Base-by-base conservation (phyloP, 1,140 invertebrate genomes). In the Reticulitermes speratus region DNA sequence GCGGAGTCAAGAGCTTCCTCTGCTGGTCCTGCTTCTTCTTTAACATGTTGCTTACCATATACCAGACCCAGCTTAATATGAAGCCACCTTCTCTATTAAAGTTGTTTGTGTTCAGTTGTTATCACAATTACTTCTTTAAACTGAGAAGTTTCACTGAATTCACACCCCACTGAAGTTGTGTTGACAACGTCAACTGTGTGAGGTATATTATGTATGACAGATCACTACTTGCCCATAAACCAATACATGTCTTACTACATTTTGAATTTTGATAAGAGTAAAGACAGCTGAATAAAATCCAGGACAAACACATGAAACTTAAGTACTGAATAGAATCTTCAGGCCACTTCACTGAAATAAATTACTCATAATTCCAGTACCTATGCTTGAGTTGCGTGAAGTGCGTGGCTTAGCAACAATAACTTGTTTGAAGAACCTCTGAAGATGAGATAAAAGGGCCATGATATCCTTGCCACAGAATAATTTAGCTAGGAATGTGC, bases 401-500 rank as follows among this genome's bases (percentile, higher is more conserved):
- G 97, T 98, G 82, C 95, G 94, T 14, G 98, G 98, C 90, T 99
- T 99, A 1, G 96, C 95, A n/a, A 99, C 94, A 65, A 94, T 95
- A 0, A 99, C 98, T 88, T 95, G 91, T 85, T 95, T 93, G 90
- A 99, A 99, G 91, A 99, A 98, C 85, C 97, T 94, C 90, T 96
- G 96, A 85, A 99, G 91, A 89, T 99, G 98, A n/a, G 95, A 95
- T 89, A 97, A 98, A 7, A 99, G 91, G 8, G 98, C 90, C 23
- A 95, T 95, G 1, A 98, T 95, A 91, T 99, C 97, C 90, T 97
- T 97, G 0, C 97, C 97, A 87, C 98, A 93, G 89, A 99, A 99
- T 90, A 99, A 98, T 93, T 99, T 99, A 0, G 98, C 98, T 12
- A 99, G 95, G 93, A 99, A 99, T 16, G 95, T 96, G 44, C 98